Evolutionary conservation across 2,888 invertebrate genomes (phyloP), one percentile per base, ranked within the genome.

Genomic region (Thecocarcelia acutangulata): DNA sequence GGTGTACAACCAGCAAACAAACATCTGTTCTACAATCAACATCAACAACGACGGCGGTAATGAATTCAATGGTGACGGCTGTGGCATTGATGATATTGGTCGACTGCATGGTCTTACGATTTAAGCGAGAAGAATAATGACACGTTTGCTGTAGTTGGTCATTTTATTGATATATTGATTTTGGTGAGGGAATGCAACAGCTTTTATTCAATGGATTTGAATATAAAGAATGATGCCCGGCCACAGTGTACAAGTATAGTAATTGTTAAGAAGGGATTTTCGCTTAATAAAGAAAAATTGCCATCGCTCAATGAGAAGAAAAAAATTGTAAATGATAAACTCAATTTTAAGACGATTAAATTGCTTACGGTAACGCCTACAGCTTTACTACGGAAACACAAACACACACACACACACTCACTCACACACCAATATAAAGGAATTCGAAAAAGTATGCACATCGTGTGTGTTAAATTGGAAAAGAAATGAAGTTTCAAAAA

Each of bases 201-300:
- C 63, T 63, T 44, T 64, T 50, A 17, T 64, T 33, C 17, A 21
- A 24, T 40, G 17, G 8, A 24, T 72, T 72, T 59, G 48, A 4
- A 48, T 11, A 40, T 9, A 37, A 33, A 15, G 40, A 48, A 50
- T 13, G 44, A 17, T 9, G 42, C 54, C 28, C 17, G 33, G 24
- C 40, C 40, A 42, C 17, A 28, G 12, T 4, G 12, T 13, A 21
- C 44, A 8, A 2, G 8, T 15, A 33, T 44, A 15, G 46, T 54
- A 64, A 74, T 48, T 56, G 46, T 48, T 58, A 42, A 64, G 64
- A 40, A 66, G 73, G 44, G 74, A 56, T 64, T 74, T 46, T 24
- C 33, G 63, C 46, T 56, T 58, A 68, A 75, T 68, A 68, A 68
- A 59, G 66, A 61, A 76, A 76, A 59, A 76, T 68, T 21, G 44